These are phyloP conservation scores for Sarcophilus harrisii DNA, from an alignment of 2,797 vertebrate genomes.

Conservation along the genomic window DNA sequence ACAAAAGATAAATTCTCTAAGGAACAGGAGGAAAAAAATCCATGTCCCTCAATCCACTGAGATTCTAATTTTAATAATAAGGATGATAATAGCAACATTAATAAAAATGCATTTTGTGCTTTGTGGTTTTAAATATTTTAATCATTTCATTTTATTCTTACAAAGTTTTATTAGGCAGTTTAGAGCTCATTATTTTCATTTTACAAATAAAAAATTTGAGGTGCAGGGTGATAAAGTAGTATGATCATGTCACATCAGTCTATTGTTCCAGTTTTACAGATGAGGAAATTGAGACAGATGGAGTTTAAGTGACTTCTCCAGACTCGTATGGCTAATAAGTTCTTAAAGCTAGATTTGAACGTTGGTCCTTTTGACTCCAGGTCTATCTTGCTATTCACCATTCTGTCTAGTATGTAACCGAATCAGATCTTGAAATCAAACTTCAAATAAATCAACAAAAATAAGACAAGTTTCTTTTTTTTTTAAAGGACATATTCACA, in stretches of 20 bases:
- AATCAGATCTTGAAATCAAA: not conserved
- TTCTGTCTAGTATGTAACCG: not conserved
- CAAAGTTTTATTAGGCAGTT: not conserved
- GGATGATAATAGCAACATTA: not conserved
- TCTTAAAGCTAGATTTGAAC: not conserved
- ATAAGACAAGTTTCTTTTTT: not conserved
- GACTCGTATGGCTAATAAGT: not conserved
- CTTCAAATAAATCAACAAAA: not conserved
- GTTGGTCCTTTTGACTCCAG: not conserved
- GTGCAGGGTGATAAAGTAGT: not conserved
- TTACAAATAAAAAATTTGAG: constrained; percentile 26
- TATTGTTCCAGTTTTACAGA: not conserved
- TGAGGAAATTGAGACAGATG: not conserved
- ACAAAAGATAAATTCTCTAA: not conserved
- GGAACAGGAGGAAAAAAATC: not conserved
- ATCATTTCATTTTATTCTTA: not conserved
- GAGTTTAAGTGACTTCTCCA: not conserved
- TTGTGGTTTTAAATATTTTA: not conserved
- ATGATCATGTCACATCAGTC: not conserved
- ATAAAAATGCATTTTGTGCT: not conserved
- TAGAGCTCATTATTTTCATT: constrained; percentile 16
- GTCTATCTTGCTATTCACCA: not conserved
- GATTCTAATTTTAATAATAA: not conserved
- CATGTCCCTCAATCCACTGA: too few relatives aligned
- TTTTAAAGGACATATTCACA: not conserved